These are phyloP conservation scores for Lamellibrachia satsuma DNA, from an alignment of 2,888 invertebrate genomes.

Conservation along the genomic window DNA sequence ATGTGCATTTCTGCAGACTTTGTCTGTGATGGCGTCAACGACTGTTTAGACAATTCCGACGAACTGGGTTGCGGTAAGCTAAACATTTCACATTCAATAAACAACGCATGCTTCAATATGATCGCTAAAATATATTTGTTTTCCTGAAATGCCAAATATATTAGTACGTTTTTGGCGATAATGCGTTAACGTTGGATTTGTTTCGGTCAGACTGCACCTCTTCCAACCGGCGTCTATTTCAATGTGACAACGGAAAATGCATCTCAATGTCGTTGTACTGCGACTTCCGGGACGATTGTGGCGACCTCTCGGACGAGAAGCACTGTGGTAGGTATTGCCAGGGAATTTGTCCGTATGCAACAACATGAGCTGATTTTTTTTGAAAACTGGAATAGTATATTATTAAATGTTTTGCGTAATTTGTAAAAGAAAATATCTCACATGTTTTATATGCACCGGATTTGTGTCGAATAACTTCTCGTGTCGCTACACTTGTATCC, in stretches of 20 bases:
- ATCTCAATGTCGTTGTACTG: slow-evolving; percentile 37
- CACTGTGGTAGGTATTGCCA: slow-evolving; percentile 33
- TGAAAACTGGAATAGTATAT: too few relatives aligned
- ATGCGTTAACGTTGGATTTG: neutral
- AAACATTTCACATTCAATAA: neutral
- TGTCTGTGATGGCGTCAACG: slow-evolving; percentile 29
- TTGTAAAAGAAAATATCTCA: too few relatives aligned
- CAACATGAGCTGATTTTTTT: neutral
- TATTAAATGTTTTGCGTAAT: too few relatives aligned
- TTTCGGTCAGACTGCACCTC: neutral
- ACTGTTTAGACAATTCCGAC: slow-evolving; percentile 33
- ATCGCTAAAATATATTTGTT: neutral
- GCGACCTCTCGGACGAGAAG: slow-evolving; percentile 37
- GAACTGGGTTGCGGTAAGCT: slow-evolving; percentile 34
- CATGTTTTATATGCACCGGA: too few relatives aligned
- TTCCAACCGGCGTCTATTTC: slow-evolving; percentile 27
- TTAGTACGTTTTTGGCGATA: too few relatives aligned
- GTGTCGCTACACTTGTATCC: too few relatives aligned
- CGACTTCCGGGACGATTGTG: slow-evolving; percentile 37
- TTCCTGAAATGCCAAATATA: too few relatives aligned
- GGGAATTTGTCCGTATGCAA: neutral
- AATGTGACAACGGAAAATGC: slow-evolving; percentile 40
- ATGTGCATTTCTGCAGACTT: slow-evolving; percentile 31
- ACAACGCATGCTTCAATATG: neutral
- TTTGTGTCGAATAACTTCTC: too few relatives aligned